Evolutionary conservation across 2,113 vertebrate species (phyloP), one percentile per base, ranked within the genome.

Genomic region (Anthoscopus minutus): DNA sequence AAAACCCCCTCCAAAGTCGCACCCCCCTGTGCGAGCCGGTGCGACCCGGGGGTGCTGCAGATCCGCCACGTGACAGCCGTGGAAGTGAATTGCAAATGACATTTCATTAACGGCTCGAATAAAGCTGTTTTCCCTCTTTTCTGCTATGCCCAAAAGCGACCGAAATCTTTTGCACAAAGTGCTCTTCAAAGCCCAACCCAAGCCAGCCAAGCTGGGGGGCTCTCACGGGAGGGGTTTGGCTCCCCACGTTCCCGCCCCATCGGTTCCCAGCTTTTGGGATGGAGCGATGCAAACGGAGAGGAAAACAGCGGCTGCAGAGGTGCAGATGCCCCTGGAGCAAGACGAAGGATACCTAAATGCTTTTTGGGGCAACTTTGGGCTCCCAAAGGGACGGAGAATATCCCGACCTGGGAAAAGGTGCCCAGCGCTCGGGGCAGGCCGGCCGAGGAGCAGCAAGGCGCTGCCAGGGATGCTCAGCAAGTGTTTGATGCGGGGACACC

Each of bases 21-120:
- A 70, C 15, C 31, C 48, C 37, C 44, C 31, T 7, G 7, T 7
- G 40, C 2, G 45, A 86, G 78, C 38, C 31, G 2, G 81, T 60
- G 78, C 91, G 40, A 61, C 18, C 87, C 50, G 25, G 70, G 76
- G 79, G 72, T 88, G 89, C 89, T 73, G 79, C 6, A 2, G 61
- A 78, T 71, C 82, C 0, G 2, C 92, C 89, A 51, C 72, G 88
- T 92, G 96, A 95, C 27, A 4, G 86, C 92, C 7, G 28, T 81
- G 93, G 95, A 96, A 93, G 77, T 7, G 88, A 96, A 97, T 96
- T 89, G 73, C 94, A 96, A 93, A 97, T 96, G 97, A 97, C 97
- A 97, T 96, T 97, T 97, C 97, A 97, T 98, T 98, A 97, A 91
- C 77, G 19, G 96, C 96, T 97, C 72, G 94, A 94, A 97, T 96